These are phyloP conservation scores for Mesitornis unicolor DNA, from an alignment of 2,113 vertebrate genomes.

Conservation along the genomic window DNA sequence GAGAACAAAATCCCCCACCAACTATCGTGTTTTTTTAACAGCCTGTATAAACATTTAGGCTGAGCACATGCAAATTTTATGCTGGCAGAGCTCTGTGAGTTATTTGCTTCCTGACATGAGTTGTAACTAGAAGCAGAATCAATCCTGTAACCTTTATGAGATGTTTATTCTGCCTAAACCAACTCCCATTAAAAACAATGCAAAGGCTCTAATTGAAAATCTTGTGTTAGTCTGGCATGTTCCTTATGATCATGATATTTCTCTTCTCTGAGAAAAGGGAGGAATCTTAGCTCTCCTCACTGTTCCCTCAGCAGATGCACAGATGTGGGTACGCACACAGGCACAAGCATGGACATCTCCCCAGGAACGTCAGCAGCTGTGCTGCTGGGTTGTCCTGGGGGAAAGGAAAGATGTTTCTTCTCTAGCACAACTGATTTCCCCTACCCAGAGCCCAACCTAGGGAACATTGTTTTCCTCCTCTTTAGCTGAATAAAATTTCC, in stretches of 20 bases:
- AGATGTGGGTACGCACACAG: background rate
- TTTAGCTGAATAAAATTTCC: background rate
- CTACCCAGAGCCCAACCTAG: background rate
- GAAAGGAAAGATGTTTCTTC: background rate
- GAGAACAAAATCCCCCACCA: background rate
- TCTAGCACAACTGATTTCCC: background rate
- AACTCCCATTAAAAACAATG: background rate
- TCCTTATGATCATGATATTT: background rate
- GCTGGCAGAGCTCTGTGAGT: background rate
- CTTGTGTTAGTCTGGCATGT: background rate
- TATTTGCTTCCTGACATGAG: background rate
- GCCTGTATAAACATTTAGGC: background rate
- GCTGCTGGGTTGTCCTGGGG: background rate
- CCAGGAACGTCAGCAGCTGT: background rate
- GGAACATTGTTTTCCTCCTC: background rate
- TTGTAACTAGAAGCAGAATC: background rate
- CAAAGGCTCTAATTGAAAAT: background rate
- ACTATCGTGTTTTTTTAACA: background rate
- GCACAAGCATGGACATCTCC: rapidly evolving
- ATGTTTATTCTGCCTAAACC: background rate
- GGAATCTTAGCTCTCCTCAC: background rate
- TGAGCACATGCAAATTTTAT: background rate
- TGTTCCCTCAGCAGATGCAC: background rate
- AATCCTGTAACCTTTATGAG: background rate
- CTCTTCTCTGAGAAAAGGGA: background rate